These are phyloP conservation scores for Pediacus dermestoides DNA, from an alignment of 2,888 invertebrate genomes.

Conservation along the genomic window DNA sequence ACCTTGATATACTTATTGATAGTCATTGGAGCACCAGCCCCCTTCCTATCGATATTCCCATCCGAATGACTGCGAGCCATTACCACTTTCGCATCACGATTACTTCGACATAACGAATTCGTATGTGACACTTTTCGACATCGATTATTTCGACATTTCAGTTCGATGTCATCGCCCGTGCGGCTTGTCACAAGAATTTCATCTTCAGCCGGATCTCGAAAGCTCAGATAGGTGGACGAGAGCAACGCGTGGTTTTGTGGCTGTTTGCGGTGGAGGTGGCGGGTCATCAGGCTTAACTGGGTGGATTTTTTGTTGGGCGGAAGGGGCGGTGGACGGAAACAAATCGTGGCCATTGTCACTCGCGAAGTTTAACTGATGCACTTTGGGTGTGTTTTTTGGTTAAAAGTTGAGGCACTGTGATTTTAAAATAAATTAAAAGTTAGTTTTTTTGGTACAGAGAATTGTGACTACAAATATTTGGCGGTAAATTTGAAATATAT, in stretches of 20 bases:
- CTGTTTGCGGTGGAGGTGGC: conserved; percentile 21
- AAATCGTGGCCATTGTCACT: conserved; percentile 54
- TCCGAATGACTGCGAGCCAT: conserved; percentile 69
- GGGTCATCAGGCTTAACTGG: conserved; percentile 28
- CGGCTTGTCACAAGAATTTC: conserved; percentile 37
- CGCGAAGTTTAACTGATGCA: conserved; percentile 6
- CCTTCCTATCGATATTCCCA: conserved; percentile 57
- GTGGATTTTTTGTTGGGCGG: conserved; percentile 54
- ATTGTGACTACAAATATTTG: too few relatives aligned
- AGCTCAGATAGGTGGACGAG: conserved; percentile 57
- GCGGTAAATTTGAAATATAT: too few relatives aligned
- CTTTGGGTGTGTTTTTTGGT: conserved; percentile 16
- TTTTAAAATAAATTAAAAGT: too few relatives aligned
- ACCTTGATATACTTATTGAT: conserved; percentile 69
- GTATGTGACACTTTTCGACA: conserved; percentile 44
- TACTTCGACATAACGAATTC: conserved; percentile 49
- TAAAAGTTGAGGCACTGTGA: too few relatives aligned
- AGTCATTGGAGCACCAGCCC: conserved; percentile 43
- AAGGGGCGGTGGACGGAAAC: conserved; percentile 57
- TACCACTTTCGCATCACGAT: conserved; percentile 38
- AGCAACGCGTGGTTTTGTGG: conserved; percentile 39
- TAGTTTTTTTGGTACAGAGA: too few relatives aligned
- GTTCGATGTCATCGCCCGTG: conserved; percentile 38
- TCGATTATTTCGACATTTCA: conserved; percentile 31
- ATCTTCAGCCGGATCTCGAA: conserved; percentile 56